phyloP scores from a whole-genome alignment of 2,888 invertebrate genomes.

The Amphimallon solstitiale region DNA sequence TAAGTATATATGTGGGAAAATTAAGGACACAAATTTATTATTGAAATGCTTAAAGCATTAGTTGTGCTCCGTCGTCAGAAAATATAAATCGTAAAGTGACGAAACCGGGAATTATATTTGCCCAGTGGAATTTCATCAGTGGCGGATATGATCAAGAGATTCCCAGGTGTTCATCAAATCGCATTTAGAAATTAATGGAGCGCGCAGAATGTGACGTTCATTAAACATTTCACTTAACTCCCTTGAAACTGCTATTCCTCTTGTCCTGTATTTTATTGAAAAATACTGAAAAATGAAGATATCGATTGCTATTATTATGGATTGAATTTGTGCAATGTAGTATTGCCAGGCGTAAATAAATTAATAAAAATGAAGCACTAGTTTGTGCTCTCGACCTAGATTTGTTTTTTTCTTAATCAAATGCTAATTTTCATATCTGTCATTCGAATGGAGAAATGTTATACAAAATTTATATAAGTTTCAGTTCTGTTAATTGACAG shows the following conservation, averaged over 20 bases:
- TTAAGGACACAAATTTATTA: not conserved
- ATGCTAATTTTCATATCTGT: too few relatives aligned
- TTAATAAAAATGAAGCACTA: too few relatives aligned
- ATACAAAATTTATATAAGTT: too few relatives aligned
- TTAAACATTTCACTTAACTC: constrained; percentile 37
- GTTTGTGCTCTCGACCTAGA: too few relatives aligned
- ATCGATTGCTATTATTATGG: too few relatives aligned
- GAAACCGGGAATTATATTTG: constrained; percentile 34
- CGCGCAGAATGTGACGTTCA: constrained; percentile 34
- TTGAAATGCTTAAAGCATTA: not conserved
- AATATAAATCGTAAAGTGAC: constrained; percentile 36
- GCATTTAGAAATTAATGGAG: constrained; percentile 36
- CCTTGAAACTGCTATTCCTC: not conserved
- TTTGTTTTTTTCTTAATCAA: too few relatives aligned
- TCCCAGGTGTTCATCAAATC: constrained; percentile 37
- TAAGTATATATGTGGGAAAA: not conserved
- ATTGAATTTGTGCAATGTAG: too few relatives aligned
- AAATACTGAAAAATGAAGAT: too few relatives aligned
- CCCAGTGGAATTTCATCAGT: constrained; percentile 27
- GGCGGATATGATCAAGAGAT: constrained; percentile 30
- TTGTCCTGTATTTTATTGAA: not conserved
- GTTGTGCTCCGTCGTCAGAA: not conserved
- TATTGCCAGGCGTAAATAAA: too few relatives aligned
- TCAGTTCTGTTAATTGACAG: too few relatives aligned
- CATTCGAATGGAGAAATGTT: too few relatives aligned